Base-by-base conservation (phyloP, 2,113 vertebrate genomes). In the Orycteropus afer region DNA sequence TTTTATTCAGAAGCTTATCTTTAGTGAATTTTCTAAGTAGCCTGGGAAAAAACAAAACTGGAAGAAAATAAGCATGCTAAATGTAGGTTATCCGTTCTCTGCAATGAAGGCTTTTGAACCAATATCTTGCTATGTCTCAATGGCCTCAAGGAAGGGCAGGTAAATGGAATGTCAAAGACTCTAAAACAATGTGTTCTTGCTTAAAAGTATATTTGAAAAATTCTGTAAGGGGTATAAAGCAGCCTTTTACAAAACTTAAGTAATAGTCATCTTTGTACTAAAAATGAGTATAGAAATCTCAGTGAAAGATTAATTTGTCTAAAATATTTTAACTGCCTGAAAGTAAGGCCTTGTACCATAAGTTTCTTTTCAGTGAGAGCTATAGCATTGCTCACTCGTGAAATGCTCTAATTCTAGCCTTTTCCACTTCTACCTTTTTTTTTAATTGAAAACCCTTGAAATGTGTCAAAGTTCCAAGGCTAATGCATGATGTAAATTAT, bases 391-490 rank as follows among this genome's bases (percentile, higher is more conserved):
- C 47, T 84, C 55, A 42, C 18, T 76, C 37, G 55, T 6, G 5
- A 73, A 78, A 51, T 74, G 32, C 1, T 40, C 40, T 71, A 65
- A 53, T 79, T 94, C 61, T 65, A 45, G 67, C 18, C 78, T 94
- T 93, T 61, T 55, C 37, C 42, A 25, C 53, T 45, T 73, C 49
- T 57, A 29, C 51, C 8, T 42, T 63, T 65, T 61, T 78, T 27
- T 49, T n/a, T 18, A 76, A 65, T 93, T 76, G 89, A 2, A 53
- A 84, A 49, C 27, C 79, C 83, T 95, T 69, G 32, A 92, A 97
- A 98, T 98, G 96, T 96, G 90, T 71, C 45, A 55, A 67, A 69
- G 89, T 80, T 97, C 97, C 95, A 97, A 98, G 97, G 15, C 74
- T 87, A 98, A 55, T 91, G 86, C 49, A 71, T 87, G 92, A 93